These are phyloP conservation scores for Lepidocyrtoides sp. DNA, from an alignment of 2,888 invertebrate species.

Conservation along the genomic window DNA sequence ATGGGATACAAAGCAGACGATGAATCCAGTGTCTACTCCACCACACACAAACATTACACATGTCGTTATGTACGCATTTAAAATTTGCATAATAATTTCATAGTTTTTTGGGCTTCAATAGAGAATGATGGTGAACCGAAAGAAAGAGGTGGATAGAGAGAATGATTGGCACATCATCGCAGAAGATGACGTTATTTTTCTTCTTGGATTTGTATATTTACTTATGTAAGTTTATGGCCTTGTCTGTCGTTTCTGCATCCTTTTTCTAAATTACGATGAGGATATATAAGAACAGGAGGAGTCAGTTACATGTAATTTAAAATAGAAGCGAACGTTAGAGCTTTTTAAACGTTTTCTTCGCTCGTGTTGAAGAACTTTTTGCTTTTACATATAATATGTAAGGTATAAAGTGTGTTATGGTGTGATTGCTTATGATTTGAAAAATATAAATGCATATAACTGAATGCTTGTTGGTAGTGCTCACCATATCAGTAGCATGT, in stretches of 20 bases:
- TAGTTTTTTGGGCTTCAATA: background rate
- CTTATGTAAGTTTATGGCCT: slow-evolving; percentile 73
- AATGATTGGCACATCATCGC: slow-evolving; percentile 49
- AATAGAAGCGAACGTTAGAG: slow-evolving; percentile 5
- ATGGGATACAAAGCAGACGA: background rate
- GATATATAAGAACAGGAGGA: slow-evolving; percentile 38
- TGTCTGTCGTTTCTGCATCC: slow-evolving; percentile 60
- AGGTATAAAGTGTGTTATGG: background rate
- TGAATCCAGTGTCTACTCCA: background rate
- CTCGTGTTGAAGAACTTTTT: background rate
- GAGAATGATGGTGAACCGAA: background rate
- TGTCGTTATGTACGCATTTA: background rate
- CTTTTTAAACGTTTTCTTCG: background rate
- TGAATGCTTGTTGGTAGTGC: background rate
- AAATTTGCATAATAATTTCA: background rate
- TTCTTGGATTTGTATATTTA: slow-evolving; percentile 74
- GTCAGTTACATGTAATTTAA: slow-evolving; percentile 45
- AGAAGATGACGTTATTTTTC: slow-evolving; percentile 62
- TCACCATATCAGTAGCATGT: background rate
- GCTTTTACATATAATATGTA: background rate
- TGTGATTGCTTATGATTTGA: background rate
- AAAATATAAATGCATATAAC: background rate
- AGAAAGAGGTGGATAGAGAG: background rate
- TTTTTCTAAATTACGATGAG: slow-evolving; percentile 58
- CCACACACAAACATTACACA: no score